Evolutionary conservation across 2,113 vertebrate genomes (phyloP).

Genomic region (Macroglossus sobrinus): DNA sequence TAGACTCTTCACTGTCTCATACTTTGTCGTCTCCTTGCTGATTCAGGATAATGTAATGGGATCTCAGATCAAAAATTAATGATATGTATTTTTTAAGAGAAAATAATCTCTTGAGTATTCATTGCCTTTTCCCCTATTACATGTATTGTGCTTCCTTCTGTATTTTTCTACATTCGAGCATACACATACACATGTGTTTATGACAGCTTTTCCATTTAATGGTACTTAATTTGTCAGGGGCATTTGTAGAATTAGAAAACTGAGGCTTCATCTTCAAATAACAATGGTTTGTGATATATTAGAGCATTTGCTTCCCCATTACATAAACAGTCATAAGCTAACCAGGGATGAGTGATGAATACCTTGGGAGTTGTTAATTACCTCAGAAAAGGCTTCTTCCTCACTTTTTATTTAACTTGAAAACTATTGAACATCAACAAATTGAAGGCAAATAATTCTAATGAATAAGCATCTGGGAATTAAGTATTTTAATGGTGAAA

Average conservation of each 20-base stretch:
- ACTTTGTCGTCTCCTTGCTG: constrained; percentile 25
- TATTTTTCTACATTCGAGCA: not conserved
- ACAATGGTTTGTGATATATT: not conserved
- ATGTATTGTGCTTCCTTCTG: not conserved
- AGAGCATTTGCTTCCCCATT: not conserved
- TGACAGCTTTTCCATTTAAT: not conserved
- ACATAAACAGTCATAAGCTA: not conserved
- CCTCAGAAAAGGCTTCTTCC: not conserved
- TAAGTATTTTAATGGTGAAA: not conserved
- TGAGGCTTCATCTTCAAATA: not conserved
- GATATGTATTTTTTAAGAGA: constrained; percentile 45
- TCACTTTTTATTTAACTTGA: not conserved
- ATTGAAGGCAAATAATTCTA: constrained; percentile 25
- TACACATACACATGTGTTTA: not conserved
- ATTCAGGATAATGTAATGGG: constrained; percentile 37
- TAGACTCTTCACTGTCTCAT: constrained; percentile 8
- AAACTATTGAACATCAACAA: not conserved
- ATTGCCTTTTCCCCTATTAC: constrained; percentile 2
- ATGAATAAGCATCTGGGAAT: not conserved
- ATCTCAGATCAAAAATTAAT: constrained; percentile 61
- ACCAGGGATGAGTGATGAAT: not conserved
- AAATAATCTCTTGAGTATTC: constrained; percentile 46
- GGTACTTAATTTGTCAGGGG: not conserved
- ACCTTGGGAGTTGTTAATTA: not conserved
- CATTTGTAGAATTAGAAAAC: not conserved